Percentiles rank a stretch among this genome's conserved stretches.
These are phyloP conservation scores for Nixonia krombeini DNA, from an alignment of 1,140 invertebrate genomes.

Conservation along the genomic window DNA sequence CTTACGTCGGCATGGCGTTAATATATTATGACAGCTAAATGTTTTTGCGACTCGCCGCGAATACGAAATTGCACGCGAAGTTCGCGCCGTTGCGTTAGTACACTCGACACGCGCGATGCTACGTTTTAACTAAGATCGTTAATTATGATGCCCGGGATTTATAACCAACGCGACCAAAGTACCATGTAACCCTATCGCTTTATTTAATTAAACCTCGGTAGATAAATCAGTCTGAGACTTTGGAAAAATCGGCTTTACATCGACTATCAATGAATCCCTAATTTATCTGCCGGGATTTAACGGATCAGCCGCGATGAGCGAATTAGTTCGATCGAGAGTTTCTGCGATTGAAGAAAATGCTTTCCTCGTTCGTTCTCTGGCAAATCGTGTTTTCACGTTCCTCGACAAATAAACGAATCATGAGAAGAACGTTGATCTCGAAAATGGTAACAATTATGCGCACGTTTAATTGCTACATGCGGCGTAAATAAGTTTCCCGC, in stretches of 20 bases:
- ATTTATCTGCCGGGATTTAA: constrained; percentile 2
- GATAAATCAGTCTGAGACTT: constrained; percentile 1
- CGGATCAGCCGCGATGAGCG: no score
- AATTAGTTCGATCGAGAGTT: no score
- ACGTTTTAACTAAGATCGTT: constrained; percentile 7
- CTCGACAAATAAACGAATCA: neutral
- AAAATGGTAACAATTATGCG: no score
- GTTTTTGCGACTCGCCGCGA: constrained; percentile 5
- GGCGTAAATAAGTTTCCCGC: no score
- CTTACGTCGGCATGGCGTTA: constrained; percentile 2
- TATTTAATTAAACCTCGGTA: constrained; percentile 1
- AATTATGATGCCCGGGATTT: constrained; percentile 5
- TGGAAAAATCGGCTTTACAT: neutral
- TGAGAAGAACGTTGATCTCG: no score
- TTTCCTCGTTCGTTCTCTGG: neutral
- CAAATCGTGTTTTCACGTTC: neutral
- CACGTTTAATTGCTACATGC: no score
- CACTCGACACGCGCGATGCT: constrained; percentile 3
- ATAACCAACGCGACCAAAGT: no score
- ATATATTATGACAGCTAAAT: constrained; percentile 6
- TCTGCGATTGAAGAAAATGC: neutral
- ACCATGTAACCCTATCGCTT: constrained; percentile 6
- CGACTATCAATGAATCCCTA: neutral
- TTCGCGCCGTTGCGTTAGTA: neutral
- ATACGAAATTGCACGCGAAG: constrained; percentile 4